Conservation (phyloP, 1,140 invertebrate genomes). For the Microplitis mediator region DNA sequence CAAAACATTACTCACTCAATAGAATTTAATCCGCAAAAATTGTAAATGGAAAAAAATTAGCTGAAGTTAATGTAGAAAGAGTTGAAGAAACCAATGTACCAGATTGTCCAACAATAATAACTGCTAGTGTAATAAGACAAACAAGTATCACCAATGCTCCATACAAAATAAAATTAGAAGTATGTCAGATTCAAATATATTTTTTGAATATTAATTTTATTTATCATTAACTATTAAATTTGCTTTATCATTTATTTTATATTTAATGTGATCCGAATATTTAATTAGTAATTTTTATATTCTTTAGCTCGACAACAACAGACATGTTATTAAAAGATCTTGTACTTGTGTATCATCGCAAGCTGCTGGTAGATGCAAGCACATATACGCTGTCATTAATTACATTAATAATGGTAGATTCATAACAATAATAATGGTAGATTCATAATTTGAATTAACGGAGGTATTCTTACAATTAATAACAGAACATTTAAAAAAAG, state of each 20-base stretch:
- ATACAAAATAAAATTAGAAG: not conserved
- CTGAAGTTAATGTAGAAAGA: not conserved
- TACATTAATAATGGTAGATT: conserved; percentile 21
- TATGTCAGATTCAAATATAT: not conserved
- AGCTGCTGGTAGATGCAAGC: conserved; percentile 18
- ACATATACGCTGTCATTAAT: conserved; percentile 24
- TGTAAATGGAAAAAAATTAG: conserved; percentile 1
- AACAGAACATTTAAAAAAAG: not conserved
- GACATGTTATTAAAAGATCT: not conserved
- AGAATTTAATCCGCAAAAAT: conserved; percentile 18
- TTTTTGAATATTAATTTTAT: not conserved
- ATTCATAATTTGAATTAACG: not conserved
- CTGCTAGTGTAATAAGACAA: not conserved
- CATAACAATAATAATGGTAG: conserved; percentile 15
- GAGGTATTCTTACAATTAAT: not conserved
- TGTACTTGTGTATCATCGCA: conserved; percentile 19
- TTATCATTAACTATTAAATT: not conserved
- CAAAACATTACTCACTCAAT: too few species aligned
- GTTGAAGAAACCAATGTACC: conserved; percentile 4
- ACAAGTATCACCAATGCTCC: not conserved
- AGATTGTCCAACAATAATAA: not conserved
- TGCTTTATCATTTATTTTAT: too few species aligned
- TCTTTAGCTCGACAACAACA: conserved; percentile 16
- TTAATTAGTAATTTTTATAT: conserved; percentile 7
- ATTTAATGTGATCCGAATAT: not conserved